Evolutionary conservation across 2,797 vertebrate species (phyloP).

Genomic region (Danio albolineatus): DNA sequence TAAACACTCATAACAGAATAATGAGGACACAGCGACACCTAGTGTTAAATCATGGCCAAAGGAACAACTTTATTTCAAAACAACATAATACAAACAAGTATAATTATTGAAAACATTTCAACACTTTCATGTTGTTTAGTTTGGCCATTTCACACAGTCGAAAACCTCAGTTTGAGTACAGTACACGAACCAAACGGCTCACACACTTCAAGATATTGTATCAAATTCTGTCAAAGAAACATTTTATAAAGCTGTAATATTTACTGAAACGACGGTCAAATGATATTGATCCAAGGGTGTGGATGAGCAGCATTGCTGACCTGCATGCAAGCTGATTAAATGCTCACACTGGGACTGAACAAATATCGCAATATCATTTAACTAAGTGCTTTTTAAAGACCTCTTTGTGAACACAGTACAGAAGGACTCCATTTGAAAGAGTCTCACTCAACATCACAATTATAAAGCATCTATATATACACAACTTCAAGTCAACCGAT

Average conservation of each 20-base stretch:
- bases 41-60: not conserved
- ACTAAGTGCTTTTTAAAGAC: slow-evolving; percentile 6
- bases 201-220: not conserved
- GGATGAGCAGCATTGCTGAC: slow-evolving; percentile 76
- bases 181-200: not conserved
- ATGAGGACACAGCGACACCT: not conserved
- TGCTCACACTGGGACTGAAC: slow-evolving; percentile 17
- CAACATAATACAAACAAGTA: not conserved
- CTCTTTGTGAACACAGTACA: not conserved
- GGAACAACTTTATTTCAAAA: not conserved
- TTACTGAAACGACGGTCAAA: slow-evolving; percentile 36
- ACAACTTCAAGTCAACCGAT: not conserved
- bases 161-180: not conserved
- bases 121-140: not conserved
- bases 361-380: not conserved
- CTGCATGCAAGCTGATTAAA: slow-evolving; percentile 78
- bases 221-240: not conserved
- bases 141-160: not conserved
- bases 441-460: slow-evolving; percentile 1
- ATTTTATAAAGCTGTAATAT: slow-evolving; percentile 13
- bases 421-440: not conserved
- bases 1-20: not conserved
- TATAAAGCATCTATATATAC: slow-evolving; percentile 9
- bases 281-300: slow-evolving; percentile 39
- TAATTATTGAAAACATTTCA: not conserved